Conservation (phyloP, 2,113 vertebrate genomes). For the Macrotis lagotis region DNA sequence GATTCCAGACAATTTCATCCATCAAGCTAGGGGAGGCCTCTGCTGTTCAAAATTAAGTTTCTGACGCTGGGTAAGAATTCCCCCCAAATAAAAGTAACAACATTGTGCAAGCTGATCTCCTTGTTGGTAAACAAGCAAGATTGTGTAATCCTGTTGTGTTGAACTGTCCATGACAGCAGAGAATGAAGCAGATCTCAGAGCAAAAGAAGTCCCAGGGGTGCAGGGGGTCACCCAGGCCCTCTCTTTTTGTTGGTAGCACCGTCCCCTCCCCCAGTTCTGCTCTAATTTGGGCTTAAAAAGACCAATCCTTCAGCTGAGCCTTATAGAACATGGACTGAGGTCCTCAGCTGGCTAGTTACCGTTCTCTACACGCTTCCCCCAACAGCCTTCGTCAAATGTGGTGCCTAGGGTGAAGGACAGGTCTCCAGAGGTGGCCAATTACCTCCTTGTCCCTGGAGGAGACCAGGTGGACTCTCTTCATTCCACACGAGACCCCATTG, state of each 20-base stretch:
- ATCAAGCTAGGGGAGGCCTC: neutral
- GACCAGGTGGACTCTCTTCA: neutral
- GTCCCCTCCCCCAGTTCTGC: neutral
- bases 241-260: neutral
- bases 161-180: neutral
- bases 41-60: neutral
- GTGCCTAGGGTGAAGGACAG: neutral
- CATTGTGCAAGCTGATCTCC: slow-evolving; percentile 4
- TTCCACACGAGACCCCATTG: neutral
- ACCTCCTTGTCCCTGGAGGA: neutral
- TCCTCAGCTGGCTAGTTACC: no score
- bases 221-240: neutral
- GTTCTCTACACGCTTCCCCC: neutral
- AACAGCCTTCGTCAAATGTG: neutral
- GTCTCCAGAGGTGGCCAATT: neutral
- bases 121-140: slow-evolving; percentile 25
- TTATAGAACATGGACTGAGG: no score
- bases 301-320: accelerated
- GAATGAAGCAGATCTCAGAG: neutral
- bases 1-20: neutral
- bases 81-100: neutral
- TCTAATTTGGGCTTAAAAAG: neutral
- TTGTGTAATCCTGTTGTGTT: neutral
- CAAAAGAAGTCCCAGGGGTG: neutral
- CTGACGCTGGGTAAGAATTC: neutral